Conservation (phyloP, 2,797 vertebrate species). For the Microtus obscurus region DNA sequence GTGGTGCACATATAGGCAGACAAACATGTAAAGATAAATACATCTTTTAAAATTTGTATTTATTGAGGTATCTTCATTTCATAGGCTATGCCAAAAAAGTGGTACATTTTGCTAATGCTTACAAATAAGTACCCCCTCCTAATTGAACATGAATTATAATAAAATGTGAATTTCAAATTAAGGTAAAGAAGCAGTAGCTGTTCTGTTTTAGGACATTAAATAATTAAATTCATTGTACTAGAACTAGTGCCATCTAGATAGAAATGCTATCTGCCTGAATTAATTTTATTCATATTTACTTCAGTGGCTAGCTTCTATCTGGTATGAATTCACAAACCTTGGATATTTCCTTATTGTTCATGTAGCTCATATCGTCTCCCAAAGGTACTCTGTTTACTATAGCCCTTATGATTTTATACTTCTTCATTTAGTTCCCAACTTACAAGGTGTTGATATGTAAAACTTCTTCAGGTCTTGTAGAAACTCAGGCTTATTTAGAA, state of each 20-base stretch:
- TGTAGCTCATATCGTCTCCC: constrained; percentile 81
- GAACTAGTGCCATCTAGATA: constrained; percentile 42
- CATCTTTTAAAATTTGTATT: background rate
- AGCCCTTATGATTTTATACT: constrained; percentile 87
- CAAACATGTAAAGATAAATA: background rate
- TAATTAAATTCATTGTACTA: background rate
- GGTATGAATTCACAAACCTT: constrained; percentile 85
- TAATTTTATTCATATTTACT: constrained; percentile 75
- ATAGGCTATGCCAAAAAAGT: constrained; percentile 59
- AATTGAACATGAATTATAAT: constrained; percentile 50
- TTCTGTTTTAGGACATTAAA: constrained; percentile 18
- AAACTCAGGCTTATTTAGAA: constrained; percentile 87
- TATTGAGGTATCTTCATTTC: constrained; percentile 53
- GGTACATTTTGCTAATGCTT: constrained; percentile 59
- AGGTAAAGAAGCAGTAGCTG: constrained; percentile 7
- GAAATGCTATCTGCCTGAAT: constrained; percentile 21
- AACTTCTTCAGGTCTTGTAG: constrained; percentile 85
- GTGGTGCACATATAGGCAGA: background rate
- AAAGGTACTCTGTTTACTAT: constrained; percentile 85
- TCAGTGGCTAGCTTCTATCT: constrained; percentile 73
- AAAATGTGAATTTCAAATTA: constrained; percentile 74
- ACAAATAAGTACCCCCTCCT: constrained; percentile 34
- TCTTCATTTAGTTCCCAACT: constrained; percentile 84
- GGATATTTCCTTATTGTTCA: constrained; percentile 80
- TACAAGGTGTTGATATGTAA: constrained; percentile 82